phyloP scores from a whole-genome alignment of 2,797 vertebrate genomes.

The Hyperoplus lanceolatus region DNA sequence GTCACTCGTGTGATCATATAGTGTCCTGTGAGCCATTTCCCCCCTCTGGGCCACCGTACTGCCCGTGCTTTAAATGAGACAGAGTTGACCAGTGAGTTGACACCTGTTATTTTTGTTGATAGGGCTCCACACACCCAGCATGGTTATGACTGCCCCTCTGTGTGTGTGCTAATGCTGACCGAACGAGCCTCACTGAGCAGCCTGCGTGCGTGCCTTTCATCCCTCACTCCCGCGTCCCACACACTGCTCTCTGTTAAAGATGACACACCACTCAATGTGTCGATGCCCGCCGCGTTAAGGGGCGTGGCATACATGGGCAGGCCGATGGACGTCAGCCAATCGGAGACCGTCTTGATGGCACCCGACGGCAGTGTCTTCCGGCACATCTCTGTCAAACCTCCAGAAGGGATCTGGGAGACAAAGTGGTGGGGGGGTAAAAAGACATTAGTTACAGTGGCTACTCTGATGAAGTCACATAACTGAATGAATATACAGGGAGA shows the following conservation, averaged over 20 bases:
- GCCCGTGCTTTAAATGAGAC: constrained; percentile 44
- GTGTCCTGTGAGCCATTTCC: constrained; percentile 15
- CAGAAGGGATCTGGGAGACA: constrained; percentile 92
- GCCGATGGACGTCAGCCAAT: constrained; percentile 95
- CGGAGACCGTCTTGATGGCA: constrained; percentile 88
- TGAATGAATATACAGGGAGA: not conserved
- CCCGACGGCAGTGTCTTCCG: constrained; percentile 90
- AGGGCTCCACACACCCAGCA: not conserved
- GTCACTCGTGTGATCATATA: constrained; percentile 25
- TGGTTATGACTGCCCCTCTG: constrained; percentile 68
- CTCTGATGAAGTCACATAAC: not conserved
- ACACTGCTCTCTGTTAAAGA: constrained; percentile 89
- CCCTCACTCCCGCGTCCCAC: constrained; percentile 91
- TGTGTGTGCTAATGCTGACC: constrained; percentile 77
- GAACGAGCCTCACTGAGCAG: constrained; percentile 90
- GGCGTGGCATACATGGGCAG: constrained; percentile 92
- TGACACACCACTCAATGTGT: constrained; percentile 89
- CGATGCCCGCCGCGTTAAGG: constrained; percentile 88
- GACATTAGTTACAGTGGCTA: constrained; percentile 10
- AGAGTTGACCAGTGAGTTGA: constrained; percentile 49
- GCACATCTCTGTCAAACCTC: constrained; percentile 94
- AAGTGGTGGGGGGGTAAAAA: not conserved
- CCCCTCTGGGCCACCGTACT: constrained; percentile 12
- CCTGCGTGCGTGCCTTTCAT: constrained; percentile 91
- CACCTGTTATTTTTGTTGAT: constrained; percentile 37